phyloP scores from a whole-genome alignment of 1,140 invertebrate species.

The Drosophila sturtevanti region DNA sequence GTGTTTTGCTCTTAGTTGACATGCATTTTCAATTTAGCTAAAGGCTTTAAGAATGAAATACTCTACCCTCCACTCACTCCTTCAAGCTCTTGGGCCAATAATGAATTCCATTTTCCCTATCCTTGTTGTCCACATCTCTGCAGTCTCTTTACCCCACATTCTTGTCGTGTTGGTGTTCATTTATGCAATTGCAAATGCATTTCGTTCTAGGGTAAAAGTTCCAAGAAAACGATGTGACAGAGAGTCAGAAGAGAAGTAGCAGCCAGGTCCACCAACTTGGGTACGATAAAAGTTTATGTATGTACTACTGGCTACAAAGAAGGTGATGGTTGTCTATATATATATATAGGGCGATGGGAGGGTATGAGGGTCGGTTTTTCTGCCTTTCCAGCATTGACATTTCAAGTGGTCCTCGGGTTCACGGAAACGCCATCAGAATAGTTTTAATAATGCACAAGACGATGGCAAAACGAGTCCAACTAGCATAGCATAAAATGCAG shows the following conservation, averaged over 20 bases:
- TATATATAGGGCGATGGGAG: neutral
- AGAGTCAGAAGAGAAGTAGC: slow-evolving; percentile 20
- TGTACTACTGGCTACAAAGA: slow-evolving; percentile 32
- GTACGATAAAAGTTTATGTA: slow-evolving; percentile 78
- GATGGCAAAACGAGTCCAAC: slow-evolving; percentile 56
- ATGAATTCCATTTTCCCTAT: slow-evolving; percentile 73
- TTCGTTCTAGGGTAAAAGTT: slow-evolving; percentile 49
- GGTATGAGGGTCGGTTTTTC: slow-evolving; percentile 8
- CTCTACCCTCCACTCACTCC: neutral
- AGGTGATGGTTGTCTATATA: no score
- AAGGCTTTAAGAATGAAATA: slow-evolving; percentile 47
- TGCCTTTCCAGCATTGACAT: slow-evolving; percentile 68
- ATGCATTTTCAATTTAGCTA: slow-evolving; percentile 77
- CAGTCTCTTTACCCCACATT: neutral
- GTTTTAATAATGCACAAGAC: slow-evolving; percentile 82
- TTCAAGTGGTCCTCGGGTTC: slow-evolving; percentile 58
- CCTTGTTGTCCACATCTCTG: neutral
- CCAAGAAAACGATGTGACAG: slow-evolving; percentile 51
- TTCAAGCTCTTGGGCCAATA: slow-evolving; percentile 47
- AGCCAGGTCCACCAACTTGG: slow-evolving; percentile 7
- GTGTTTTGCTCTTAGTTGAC: slow-evolving; percentile 67
- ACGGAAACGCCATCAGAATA: slow-evolving; percentile 69
- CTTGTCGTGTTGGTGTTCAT: slow-evolving; percentile 37
- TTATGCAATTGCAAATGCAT: slow-evolving; percentile 69
- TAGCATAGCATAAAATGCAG: slow-evolving; percentile 76